phyloP scores from a whole-genome alignment of 2,888 invertebrate genomes.

The Carcina quercana region DNA sequence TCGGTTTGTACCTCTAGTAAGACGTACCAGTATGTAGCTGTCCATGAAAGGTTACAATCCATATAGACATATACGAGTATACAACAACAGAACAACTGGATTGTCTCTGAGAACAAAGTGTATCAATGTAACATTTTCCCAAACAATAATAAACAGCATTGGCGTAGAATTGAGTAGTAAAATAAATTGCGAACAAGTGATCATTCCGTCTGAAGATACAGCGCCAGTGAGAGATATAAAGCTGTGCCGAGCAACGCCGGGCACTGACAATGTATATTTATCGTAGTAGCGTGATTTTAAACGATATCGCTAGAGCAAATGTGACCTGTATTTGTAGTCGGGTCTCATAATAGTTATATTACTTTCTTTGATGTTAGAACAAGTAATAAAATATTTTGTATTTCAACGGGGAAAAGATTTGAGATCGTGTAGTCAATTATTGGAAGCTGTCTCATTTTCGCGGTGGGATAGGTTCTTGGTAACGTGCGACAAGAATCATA shows the following conservation, averaged over 20 bases:
- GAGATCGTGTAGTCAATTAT: too few relatives aligned
- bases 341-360: neutral
- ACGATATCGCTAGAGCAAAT: slow-evolving; percentile 15
- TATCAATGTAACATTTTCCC: neutral
- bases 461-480: too few relatives aligned
- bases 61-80: too few relatives aligned
- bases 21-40: too few relatives aligned
- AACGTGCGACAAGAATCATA: too few relatives aligned
- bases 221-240: slow-evolving; percentile 6
- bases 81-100: too few relatives aligned
- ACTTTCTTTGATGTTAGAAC: too few relatives aligned
- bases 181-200: slow-evolving; percentile 20
- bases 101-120: neutral
- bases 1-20: too few relatives aligned
- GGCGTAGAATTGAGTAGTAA: slow-evolving; percentile 8
- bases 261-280: slow-evolving; percentile 29
- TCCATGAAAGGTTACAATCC: too few relatives aligned
- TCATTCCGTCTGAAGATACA: slow-evolving; percentile 9
- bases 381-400: too few relatives aligned
- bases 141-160: neutral
- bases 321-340: neutral
- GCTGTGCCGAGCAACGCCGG: slow-evolving; percentile 7
- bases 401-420: too few relatives aligned
- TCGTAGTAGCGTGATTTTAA: slow-evolving; percentile 22
- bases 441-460: too few relatives aligned